Conservation (phyloP, 2,888 invertebrate species). For the Hermaeophaga mercurialis region DNA sequence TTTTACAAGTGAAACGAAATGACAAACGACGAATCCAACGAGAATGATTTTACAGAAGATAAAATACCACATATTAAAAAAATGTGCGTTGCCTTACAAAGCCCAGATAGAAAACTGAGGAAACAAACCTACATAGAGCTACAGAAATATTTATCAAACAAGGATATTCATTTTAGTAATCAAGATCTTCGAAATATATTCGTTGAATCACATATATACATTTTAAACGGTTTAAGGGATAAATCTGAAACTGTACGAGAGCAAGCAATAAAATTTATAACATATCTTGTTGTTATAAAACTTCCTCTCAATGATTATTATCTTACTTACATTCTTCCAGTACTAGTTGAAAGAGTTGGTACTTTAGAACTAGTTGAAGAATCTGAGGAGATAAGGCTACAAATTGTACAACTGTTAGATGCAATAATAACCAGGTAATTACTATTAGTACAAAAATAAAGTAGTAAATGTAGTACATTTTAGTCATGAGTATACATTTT, state of each 20-base stretch:
- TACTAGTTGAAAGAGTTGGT: conserved; percentile 77
- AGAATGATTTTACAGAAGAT: conserved; percentile 19
- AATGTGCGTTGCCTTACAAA: conserved; percentile 58
- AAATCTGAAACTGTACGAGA: conserved; percentile 69
- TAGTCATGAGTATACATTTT: too few relatives aligned
- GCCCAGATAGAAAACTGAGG: conserved; percentile 65
- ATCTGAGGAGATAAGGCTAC: conserved; percentile 82
- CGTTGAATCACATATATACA: conserved; percentile 56
- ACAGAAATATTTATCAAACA: conserved; percentile 59
- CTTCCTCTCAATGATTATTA: conserved; percentile 73
- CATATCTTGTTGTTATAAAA: conserved; percentile 60
- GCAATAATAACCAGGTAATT: conserved; percentile 60
- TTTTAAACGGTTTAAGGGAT: conserved; percentile 62
- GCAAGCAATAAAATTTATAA: conserved; percentile 62
- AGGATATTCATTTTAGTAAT: conserved; percentile 54
- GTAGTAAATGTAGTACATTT: neutral
- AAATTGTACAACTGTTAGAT: conserved; percentile 69
- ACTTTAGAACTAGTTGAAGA: conserved; percentile 72
- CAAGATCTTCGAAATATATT: conserved; percentile 55
- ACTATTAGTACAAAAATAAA: neutral
- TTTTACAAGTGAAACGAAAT: conserved; percentile 7
- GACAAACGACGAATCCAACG: conserved; percentile 7
- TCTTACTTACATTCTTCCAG: conserved; percentile 75
- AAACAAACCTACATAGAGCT: conserved; percentile 64
- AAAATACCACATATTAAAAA: conserved; percentile 42